A percentile compares a stretch with the other conserved stretches of the same genome.
phyloP scores from a whole-genome alignment of 2,888 invertebrate genomes.

The Cepaea hortensis region DNA sequence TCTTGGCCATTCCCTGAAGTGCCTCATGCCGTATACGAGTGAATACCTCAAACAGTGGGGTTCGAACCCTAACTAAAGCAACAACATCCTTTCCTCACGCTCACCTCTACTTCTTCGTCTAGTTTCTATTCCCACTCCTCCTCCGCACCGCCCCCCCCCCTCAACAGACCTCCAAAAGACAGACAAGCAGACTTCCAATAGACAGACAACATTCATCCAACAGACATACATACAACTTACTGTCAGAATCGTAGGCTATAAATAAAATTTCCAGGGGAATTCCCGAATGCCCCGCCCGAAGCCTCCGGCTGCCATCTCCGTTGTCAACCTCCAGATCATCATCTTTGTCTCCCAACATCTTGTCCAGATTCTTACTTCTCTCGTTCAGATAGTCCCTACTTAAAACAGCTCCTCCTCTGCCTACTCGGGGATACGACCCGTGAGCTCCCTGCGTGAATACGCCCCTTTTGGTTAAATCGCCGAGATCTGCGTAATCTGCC shows the following conservation, averaged over 20 bases:
- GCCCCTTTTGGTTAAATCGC: constrained; percentile 12
- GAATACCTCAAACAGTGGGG: too few relatives aligned
- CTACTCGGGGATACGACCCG: constrained; percentile 1
- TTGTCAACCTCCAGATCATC: not conserved
- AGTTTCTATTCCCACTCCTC: too few relatives aligned
- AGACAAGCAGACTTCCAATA: too few relatives aligned
- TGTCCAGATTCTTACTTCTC: constrained; percentile 2
- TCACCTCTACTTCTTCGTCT: too few relatives aligned
- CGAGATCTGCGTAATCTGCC: not conserved
- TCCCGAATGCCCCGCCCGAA: not conserved
- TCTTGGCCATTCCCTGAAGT: too few relatives aligned
- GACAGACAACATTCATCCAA: not conserved
- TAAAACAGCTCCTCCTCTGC: not conserved
- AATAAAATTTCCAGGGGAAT: constrained; percentile 22
- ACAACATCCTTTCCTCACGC: too few relatives aligned
- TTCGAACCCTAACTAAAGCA: too few relatives aligned
- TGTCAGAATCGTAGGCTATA: constrained; percentile 21
- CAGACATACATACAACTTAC: constrained; percentile 14
- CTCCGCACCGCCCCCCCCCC: too few relatives aligned
- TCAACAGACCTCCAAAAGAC: too few relatives aligned
- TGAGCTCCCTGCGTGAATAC: constrained; percentile 16
- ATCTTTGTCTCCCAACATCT: not conserved
- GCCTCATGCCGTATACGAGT: too few relatives aligned
- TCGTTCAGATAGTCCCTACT: not conserved
- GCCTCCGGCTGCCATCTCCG: not conserved